phyloP scores from a whole-genome alignment of 2,888 invertebrate genomes.

The Phania funesta region DNA sequence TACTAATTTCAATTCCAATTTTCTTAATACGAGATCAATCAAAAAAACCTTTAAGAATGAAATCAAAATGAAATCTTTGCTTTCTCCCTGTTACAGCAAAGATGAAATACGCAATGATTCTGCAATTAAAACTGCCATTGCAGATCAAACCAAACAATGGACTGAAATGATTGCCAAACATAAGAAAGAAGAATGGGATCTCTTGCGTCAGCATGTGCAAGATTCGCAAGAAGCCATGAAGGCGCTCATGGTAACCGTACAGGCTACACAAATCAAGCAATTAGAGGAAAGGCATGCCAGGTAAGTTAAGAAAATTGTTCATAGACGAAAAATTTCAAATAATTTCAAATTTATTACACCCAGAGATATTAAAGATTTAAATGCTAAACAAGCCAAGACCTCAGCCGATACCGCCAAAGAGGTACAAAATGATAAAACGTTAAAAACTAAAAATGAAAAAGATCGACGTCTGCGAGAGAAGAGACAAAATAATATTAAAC shows the following conservation, averaged over 20 bases:
- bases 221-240: constrained; percentile 88
- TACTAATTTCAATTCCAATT: too few species aligned
- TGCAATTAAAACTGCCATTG: constrained; percentile 89
- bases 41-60: neutral
- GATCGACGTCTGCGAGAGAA: constrained; percentile 96
- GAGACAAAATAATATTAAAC: constrained; percentile 98
- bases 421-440: constrained; percentile 96
- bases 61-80: neutral
- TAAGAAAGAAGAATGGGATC: constrained; percentile 90
- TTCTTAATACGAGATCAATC: too few species aligned
- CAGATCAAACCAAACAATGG: constrained; percentile 97
- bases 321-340: neutral
- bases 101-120: constrained; percentile 90
- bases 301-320: constrained; percentile 65
- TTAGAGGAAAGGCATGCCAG: constrained; percentile 92
- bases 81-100: constrained; percentile 82
- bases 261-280: constrained; percentile 92
- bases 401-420: constrained; percentile 98
- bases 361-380: constrained; percentile 97
- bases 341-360: neutral
- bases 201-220: constrained; percentile 89
- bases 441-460: constrained; percentile 98
- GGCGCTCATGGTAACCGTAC: constrained; percentile 91
- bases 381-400: constrained; percentile 95
- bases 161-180: constrained; percentile 93